phyloP scores from a whole-genome alignment of 2,113 vertebrate species.

The Aspiorhynchus laticeps region DNA sequence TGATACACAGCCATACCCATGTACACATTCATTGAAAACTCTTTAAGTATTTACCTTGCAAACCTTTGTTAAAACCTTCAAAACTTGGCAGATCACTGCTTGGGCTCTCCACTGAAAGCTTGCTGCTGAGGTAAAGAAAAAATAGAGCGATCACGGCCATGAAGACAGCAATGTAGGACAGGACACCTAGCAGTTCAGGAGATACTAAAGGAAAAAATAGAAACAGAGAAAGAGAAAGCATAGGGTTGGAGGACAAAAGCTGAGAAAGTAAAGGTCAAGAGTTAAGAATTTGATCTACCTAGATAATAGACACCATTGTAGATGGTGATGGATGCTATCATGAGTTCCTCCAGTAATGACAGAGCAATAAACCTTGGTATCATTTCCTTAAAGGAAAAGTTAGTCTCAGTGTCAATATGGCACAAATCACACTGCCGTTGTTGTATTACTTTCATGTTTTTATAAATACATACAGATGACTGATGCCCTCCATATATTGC shows the following conservation, averaged over 20 bases:
- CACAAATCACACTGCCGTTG: neutral
- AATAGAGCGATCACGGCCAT: constrained; percentile 91
- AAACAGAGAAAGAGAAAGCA: constrained; percentile 34
- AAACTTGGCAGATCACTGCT: constrained; percentile 82
- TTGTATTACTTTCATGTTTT: neutral
- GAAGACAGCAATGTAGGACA: constrained; percentile 92
- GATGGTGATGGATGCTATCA: constrained; percentile 8
- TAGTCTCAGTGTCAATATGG: neutral
- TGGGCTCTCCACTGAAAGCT: constrained; percentile 90
- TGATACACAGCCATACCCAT: neutral
- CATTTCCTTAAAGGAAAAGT: neutral
- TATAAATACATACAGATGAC: neutral
- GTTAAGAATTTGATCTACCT: constrained; percentile 3
- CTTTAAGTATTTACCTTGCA: constrained; percentile 79
- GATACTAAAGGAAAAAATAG: constrained; percentile 83
- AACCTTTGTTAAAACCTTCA: constrained; percentile 78
- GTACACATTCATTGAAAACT: neutral
- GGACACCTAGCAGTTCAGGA: constrained; percentile 94
- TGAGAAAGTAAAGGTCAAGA: constrained; percentile 2
- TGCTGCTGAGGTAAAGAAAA: constrained; percentile 98
- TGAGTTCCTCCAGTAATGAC: neutral
- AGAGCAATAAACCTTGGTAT: neutral
- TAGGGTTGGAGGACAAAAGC: constrained; percentile 7
- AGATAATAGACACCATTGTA: constrained; percentile 11
- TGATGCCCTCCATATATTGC: neutral